These are phyloP conservation scores for Megalopta genalis DNA, from an alignment of 1,140 invertebrate species.

Conservation along the genomic window DNA sequence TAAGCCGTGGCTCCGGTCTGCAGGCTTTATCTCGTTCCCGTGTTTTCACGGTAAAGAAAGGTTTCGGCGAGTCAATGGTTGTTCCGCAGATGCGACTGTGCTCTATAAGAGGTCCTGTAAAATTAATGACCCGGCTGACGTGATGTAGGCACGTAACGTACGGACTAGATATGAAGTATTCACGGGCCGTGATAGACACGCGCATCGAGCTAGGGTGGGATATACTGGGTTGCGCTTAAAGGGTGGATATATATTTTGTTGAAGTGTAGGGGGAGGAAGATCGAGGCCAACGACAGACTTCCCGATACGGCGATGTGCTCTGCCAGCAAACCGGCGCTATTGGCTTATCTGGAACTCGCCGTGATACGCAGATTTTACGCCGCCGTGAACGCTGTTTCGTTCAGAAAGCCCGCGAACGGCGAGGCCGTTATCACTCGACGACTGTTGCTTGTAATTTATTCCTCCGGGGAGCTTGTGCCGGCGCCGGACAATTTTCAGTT, in stretches of 20 bases:
- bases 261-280: slow-evolving; percentile 3
- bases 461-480: background rate
- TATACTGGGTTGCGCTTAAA: slow-evolving; percentile 46
- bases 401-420: background rate
- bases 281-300: slow-evolving; percentile 49
- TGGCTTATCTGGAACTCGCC: slow-evolving; percentile 53
- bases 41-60: slow-evolving; percentile 32
- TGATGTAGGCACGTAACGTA: slow-evolving; percentile 27
- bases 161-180: slow-evolving; percentile 55
- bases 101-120: slow-evolving; percentile 52
- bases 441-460: slow-evolving; percentile 22
- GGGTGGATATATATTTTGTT: slow-evolving; percentile 48
- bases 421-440: slow-evolving; percentile 49
- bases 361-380: background rate
- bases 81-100: slow-evolving; percentile 42
- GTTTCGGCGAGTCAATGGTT: slow-evolving; percentile 33
- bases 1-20: background rate
- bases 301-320: slow-evolving; percentile 35
- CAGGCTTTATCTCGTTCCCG: slow-evolving; percentile 23
- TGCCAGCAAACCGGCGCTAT: slow-evolving; percentile 49
- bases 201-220: slow-evolving; percentile 47
- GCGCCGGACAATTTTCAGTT: background rate
- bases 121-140: slow-evolving; percentile 54
- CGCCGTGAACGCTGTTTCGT: slow-evolving; percentile 16
- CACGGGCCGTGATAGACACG: slow-evolving; percentile 55